Base-by-base conservation (phyloP, 2,113 vertebrate species). In the Microcebus griseorufus region DNA sequence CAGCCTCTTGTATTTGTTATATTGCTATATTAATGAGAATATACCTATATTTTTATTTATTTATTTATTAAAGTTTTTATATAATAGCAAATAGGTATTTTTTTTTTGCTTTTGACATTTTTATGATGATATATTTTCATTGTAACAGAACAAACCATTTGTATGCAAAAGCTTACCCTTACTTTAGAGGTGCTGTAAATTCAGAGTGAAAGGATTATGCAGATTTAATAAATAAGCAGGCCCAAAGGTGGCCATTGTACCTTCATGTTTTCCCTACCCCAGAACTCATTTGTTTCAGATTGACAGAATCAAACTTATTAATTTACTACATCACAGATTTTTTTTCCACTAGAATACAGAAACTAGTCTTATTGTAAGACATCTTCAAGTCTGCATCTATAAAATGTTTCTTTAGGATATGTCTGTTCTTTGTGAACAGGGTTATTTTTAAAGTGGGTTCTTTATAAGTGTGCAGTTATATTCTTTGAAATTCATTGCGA, bases 401-500 rank as follows among this genome's bases (percentile, higher is more conserved):
- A 75, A 97, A 93, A 64, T 58, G 0, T 37, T 72, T 18, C 37
- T 69, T 60, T 62, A 58, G 48, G 79, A 13, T 39, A 84, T 58
- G 32, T 78, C 16, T 76, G 5, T 25, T 92, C 11, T 93, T 84
- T 72, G 55, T 86, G 4, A 97, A 34, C 23, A 37, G 22, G 18
- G 17, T 80, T 86, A 42, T 79, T 95, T 97, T 93, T 72, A 6
- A 93, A 96, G 78, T 90, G 18, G 90, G 48, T 27, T 95, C 11
- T 89, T 7, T 93, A 2, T 90, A 90, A 93, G 20, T 81, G 1
- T 85, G 11, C 85, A 58, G 85, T 64, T 87, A 20, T 25, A 78
- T 95, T 97, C 92, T 95, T 95, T 97, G 9, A 75, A 92, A 65
- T 97, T 97, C 65, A 94, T 64, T 94, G 72, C 55, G 51, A 13